Percentiles rank a stretch among this genome's conserved stretches.
Conservation (phyloP, 1,140 invertebrate species). For the Venustaconcha ellipsiformis region DNA sequence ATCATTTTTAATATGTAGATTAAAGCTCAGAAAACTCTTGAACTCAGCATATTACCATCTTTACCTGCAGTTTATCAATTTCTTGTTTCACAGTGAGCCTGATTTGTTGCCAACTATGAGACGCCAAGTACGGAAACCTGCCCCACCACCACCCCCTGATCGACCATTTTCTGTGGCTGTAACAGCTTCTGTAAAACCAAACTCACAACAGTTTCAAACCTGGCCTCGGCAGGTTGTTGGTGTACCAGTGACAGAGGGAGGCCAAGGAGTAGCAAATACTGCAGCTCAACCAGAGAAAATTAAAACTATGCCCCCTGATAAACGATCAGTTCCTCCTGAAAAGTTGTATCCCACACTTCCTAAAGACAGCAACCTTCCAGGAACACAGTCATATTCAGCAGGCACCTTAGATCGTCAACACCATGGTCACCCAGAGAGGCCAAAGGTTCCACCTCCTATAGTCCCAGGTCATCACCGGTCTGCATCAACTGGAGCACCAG, state of each 20-base stretch:
- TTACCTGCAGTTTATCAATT: neutral
- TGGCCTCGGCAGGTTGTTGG: conserved; percentile 46
- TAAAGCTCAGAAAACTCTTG: no score
- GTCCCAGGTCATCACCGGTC: conserved; percentile 52
- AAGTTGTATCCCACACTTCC: conserved; percentile 26
- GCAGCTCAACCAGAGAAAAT: conserved; percentile 20
- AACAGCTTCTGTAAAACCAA: conserved; percentile 43
- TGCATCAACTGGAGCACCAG: conserved; percentile 52
- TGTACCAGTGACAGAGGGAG: conserved; percentile 22
- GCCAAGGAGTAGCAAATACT: conserved; percentile 1
- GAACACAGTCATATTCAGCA: no score
- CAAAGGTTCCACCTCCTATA: conserved; percentile 45
- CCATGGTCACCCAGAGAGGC: conserved; percentile 36
- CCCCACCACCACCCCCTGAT: conserved; percentile 58
- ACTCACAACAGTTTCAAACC: conserved; percentile 38
- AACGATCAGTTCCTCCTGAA: conserved; percentile 36
- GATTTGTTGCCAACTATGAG: conserved; percentile 44
- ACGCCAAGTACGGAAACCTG: conserved; percentile 50
- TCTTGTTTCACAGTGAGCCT: conserved; percentile 40
- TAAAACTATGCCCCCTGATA: conserved; percentile 37
- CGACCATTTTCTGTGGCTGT: conserved; percentile 54
- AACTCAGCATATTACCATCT: no score
- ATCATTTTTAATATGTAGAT: no score
- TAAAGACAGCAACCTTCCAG: neutral
- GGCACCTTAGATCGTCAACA: conserved; percentile 6